phyloP scores from a whole-genome alignment of 64 coral and sea anemone genomes.

The Anthopleura sola region DNA sequence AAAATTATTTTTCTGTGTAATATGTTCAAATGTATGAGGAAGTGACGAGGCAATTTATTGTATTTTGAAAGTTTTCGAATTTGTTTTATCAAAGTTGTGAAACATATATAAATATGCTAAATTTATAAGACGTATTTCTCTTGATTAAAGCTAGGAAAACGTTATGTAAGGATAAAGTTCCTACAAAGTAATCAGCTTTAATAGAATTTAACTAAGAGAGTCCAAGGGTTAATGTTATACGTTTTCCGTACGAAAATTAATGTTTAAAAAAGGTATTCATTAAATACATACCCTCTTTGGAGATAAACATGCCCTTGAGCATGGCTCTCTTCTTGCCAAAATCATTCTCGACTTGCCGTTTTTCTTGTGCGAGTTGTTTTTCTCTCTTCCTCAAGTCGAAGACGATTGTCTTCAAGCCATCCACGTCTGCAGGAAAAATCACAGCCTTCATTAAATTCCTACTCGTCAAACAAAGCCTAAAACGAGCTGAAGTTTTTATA shows the following conservation, averaged over 20 bases:
- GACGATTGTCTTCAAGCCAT: slow-evolving; percentile 49
- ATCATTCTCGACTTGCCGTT: slow-evolving; percentile 80
- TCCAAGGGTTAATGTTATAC: too few species aligned
- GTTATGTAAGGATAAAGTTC: too few species aligned
- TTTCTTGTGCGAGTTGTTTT: slow-evolving; percentile 49
- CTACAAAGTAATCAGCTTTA: neutral
- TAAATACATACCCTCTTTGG: slow-evolving; percentile 69
- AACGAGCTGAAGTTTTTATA: neutral
- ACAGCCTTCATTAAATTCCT: neutral
- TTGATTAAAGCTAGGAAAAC: too few species aligned
- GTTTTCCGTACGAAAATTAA: neutral
- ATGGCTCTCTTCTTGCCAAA: slow-evolving; percentile 92
- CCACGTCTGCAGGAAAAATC: slow-evolving; percentile 48
- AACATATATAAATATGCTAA: neutral
- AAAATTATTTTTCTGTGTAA: too few species aligned
- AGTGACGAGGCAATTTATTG: neutral
- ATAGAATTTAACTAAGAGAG: too few species aligned
- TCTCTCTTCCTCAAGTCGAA: slow-evolving; percentile 45
- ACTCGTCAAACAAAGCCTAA: neutral
- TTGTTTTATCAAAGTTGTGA: neutral
- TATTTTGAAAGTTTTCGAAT: neutral
- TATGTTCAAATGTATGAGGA: too few species aligned
- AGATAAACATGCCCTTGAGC: slow-evolving; percentile 84
- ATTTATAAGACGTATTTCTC: neutral
- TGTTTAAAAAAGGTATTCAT: neutral